phyloP scores from a whole-genome alignment of 1,140 invertebrate species.

The Carcinoscorpius rotundicauda region DNA sequence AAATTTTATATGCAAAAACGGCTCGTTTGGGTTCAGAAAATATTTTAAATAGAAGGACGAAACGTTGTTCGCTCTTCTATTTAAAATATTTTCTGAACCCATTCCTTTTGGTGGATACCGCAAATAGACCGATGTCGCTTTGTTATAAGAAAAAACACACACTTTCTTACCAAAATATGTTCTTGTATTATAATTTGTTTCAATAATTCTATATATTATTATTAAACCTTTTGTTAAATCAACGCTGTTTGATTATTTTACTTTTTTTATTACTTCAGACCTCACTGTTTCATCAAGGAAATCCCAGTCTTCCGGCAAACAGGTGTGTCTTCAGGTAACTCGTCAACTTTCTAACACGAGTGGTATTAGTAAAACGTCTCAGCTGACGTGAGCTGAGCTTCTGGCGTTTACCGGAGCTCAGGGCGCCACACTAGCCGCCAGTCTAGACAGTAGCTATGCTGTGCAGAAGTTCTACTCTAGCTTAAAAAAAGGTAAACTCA shows the following conservation, averaged over 20 bases:
- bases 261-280: background rate
- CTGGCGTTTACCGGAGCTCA: conserved; percentile 78
- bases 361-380: conserved; percentile 12
- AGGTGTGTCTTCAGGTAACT: conserved; percentile 1
- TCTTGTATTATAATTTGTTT: too few relatives aligned
- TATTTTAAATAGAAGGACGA: too few relatives aligned
- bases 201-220: too few relatives aligned
- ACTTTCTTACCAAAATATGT: too few relatives aligned
- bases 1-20: too few relatives aligned
- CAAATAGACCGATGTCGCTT: too few relatives aligned
- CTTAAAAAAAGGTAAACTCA: conserved; percentile 36
- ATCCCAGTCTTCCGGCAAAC: conserved; percentile 8
- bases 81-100: too few relatives aligned
- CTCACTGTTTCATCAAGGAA: background rate
- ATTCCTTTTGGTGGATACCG: too few relatives aligned
- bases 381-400: conserved; percentile 80
- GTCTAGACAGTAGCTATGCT: conserved; percentile 33
- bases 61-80: too few relatives aligned
- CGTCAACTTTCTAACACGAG: conserved; percentile 5
- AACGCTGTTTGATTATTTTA: background rate
- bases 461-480: conserved; percentile 24
- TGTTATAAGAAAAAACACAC: too few relatives aligned
- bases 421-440: conserved; percentile 79
- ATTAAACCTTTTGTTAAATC: too few relatives aligned
- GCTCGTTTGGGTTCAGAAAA: too few relatives aligned